Conservation (phyloP, 2,888 invertebrate genomes). For the Hydropsyche betteni region DNA sequence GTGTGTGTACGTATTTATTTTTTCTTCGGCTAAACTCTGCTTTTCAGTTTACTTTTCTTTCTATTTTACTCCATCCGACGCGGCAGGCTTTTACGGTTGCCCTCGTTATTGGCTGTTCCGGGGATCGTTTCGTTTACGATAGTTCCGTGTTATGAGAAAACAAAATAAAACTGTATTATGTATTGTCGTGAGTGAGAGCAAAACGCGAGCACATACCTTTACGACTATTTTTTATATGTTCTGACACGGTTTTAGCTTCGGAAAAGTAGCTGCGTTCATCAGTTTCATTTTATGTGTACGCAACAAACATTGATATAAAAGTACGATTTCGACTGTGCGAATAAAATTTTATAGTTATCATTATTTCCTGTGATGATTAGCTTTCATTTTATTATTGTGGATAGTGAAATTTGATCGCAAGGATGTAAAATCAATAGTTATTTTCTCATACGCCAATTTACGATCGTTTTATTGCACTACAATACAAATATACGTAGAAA, state of each 20-base stretch:
- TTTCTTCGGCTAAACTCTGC: background rate
- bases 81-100: slow-evolving; percentile 28
- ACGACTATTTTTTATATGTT: slow-evolving; percentile 25
- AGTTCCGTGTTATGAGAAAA: slow-evolving; percentile 35
- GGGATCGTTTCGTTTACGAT: slow-evolving; percentile 39
- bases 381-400: too few relatives aligned
- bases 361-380: too few relatives aligned
- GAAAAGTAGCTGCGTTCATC: slow-evolving; percentile 5
- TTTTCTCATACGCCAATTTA: too few relatives aligned
- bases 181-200: slow-evolving; percentile 11
- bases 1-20: background rate
- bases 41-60: background rate
- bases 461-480: too few relatives aligned
- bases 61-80: too few relatives aligned
- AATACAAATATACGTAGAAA: too few relatives aligned
- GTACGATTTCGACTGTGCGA: too few relatives aligned
- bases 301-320: too few relatives aligned
- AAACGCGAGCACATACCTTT: slow-evolving; percentile 9
- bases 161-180: slow-evolving; percentile 36
- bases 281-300: background rate
- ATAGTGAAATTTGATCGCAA: too few relatives aligned
- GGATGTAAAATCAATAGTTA: too few relatives aligned
- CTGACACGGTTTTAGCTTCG: background rate
- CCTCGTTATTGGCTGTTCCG: slow-evolving; percentile 28
- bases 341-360: too few relatives aligned